Base-by-base conservation (phyloP, 2,113 vertebrate species). In the Melanerpes aurifrons region DNA sequence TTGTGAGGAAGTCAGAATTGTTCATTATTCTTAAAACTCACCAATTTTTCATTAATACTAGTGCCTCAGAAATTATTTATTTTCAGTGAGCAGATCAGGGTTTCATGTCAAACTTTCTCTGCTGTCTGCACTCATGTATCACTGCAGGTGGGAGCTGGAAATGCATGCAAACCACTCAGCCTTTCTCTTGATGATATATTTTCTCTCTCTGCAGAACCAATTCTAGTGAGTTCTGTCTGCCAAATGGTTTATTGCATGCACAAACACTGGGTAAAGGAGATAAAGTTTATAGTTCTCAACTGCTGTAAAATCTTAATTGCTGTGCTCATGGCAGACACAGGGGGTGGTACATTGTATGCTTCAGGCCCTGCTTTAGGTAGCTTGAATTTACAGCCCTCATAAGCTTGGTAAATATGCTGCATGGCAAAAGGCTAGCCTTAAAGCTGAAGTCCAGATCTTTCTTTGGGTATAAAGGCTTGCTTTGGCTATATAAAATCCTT, bases 271-370 rank as follows among this genome's bases (percentile, higher is more conserved):
- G 31, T 35, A 48, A 56, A 58, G 83, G 59, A 85, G 82, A 80
- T 79, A 21, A 71, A 90, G 26, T 80, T 93, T 64, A 61, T 56
- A 5, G 15, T 54, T 88, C 68, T 73, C 32, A 69, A 11, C 50
- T 82, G 86, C 76, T 82, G 63, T 92, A 86, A 90, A 93, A 50
- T 47, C 12, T 19, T 73, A 76, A 83, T 86, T 61, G 28, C 48
- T 57, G 26, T 2, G 1, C 67, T 87, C 59, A 7, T 45, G 72
- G 71, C 59, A 80, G 45, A 25, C 59, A 31, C 40, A 15, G 37
- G 15, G 31, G 48, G 68, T 43, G 43, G 43, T 45, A 31, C 63
- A 26, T 32, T 72, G 45, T 73, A 57, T 76, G 53, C 76, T 80
- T 67, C 4, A 4, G 31, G 40, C 53, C 82, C 50, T 88, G 26